phyloP scores from a whole-genome alignment of 2,888 invertebrate genomes.

The Drosophila imparisetae region DNA sequence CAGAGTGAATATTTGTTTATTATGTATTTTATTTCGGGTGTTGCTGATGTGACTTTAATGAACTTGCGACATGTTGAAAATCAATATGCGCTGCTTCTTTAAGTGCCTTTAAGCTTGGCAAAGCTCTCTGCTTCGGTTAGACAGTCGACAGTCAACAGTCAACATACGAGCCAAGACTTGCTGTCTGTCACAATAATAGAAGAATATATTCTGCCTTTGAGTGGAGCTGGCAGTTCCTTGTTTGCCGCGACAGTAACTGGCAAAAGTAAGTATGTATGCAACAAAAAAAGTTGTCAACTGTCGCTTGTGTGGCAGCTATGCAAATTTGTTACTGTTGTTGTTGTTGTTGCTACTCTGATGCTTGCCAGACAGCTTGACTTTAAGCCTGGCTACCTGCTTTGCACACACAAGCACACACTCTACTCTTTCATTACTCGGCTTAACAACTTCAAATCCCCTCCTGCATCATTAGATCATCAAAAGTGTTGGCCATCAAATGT shows the following conservation, averaged over 20 bases:
- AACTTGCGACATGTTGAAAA: slow-evolving; percentile 65
- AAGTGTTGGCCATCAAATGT: slow-evolving; percentile 75
- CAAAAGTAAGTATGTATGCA: slow-evolving; percentile 11
- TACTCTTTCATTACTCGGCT: slow-evolving; percentile 35
- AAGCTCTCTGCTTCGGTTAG: slow-evolving; percentile 33
- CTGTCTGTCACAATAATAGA: slow-evolving; percentile 68
- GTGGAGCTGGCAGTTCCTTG: slow-evolving; percentile 21
- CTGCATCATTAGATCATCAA: slow-evolving; percentile 70
- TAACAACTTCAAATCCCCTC: neutral
- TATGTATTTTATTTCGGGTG: slow-evolving; percentile 26
- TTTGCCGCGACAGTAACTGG: slow-evolving; percentile 28
- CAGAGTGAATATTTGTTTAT: slow-evolving; percentile 37
- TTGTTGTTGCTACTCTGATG: slow-evolving; percentile 5
- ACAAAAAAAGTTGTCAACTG: slow-evolving; percentile 67
- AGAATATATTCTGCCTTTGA: slow-evolving; percentile 53
- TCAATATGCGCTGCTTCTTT: slow-evolving; percentile 58
- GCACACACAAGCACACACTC: slow-evolving; percentile 8
- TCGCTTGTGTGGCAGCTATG: slow-evolving; percentile 55
- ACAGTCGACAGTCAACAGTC: slow-evolving; percentile 31
- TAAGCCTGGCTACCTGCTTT: slow-evolving; percentile 26
- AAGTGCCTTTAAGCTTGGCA: slow-evolving; percentile 49
- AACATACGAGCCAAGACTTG: slow-evolving; percentile 17
- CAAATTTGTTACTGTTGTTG: slow-evolving; percentile 47
- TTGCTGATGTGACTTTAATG: slow-evolving; percentile 76
- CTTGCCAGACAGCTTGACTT: slow-evolving; percentile 35